Evolutionary conservation across 2,888 invertebrate species (phyloP), one percentile per base, ranked within the genome.

Genomic region (Athetis lepigone): DNA sequence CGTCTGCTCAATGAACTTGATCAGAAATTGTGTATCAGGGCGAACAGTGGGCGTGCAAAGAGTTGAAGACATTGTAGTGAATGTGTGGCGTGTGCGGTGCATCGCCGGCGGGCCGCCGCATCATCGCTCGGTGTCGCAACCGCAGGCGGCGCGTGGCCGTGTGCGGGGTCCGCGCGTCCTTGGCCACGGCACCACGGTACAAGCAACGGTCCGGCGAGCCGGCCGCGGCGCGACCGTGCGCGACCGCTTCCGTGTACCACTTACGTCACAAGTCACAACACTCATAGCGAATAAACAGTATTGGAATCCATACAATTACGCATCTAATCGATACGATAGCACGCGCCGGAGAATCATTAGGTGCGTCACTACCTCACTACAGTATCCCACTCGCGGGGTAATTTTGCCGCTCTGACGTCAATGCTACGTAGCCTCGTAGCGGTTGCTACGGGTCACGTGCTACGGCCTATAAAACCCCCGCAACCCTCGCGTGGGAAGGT

Each of bases 161-260:
- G 87, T 81, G 83, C 85, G 84, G 83, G 86, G 84, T 82, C 86
- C 79, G 75, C 58, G 75, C 75, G 92, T 90, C 92, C 92, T 92
- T 91, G 92, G 90, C 87, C 90, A 80, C 84, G 82, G 84, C 63
- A 55, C 55, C 81, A 67, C 54, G 70, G 59, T 71, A 68, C 68
- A 78, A 73, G 75, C 80, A 81, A 77, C 84, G 84, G 82, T 77
- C 82, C 80, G 72, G 70, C 75, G 76, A 75, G 70, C 76, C 79
- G 74, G 70, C 73, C 75, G 81, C 77, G 79, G 84, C 77, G 79
- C 89, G 90, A 81, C 89, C 87, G 85, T 85, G 90, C 91, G 91
- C 90, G 88, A 87, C 89, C 80, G 81, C 89, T 93, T 94, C 93
- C 92, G 91, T 87, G 83, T 90, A 80, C 84, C 75, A 71, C 75